phyloP scores from a whole-genome alignment of 2,113 vertebrate species.

The Hirundichthys speculiger region DNA sequence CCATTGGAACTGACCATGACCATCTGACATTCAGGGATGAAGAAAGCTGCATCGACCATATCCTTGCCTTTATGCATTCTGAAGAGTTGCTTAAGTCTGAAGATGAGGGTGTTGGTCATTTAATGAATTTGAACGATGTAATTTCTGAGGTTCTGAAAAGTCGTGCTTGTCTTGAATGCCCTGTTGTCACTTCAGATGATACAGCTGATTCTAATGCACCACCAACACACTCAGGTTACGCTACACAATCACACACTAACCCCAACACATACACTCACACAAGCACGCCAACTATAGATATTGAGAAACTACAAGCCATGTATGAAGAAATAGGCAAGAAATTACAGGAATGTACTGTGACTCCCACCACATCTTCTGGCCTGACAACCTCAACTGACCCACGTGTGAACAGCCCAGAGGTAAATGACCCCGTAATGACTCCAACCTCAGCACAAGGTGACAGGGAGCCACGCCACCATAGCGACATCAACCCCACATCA shows the following conservation, averaged over 20 bases:
- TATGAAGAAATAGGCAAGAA: background rate
- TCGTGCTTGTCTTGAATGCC: background rate
- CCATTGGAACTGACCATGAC: background rate
- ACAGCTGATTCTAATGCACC: background rate
- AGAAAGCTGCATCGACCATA: constrained; percentile 2
- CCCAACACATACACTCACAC: background rate
- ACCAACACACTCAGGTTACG: background rate
- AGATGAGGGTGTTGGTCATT: background rate
- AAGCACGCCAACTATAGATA: background rate
- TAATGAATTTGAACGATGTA: background rate
- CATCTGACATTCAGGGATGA: background rate
- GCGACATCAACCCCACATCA: background rate
- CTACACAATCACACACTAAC: background rate
- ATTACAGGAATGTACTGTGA: constrained; percentile 2
- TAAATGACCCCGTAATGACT: background rate
- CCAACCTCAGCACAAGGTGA: background rate
- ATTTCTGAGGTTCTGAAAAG: background rate
- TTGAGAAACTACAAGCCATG: background rate
- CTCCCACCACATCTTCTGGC: background rate
- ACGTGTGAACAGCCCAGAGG: background rate
- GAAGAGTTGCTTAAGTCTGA: background rate
- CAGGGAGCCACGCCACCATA: background rate
- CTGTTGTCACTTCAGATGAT: background rate
- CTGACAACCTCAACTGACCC: background rate
- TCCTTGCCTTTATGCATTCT: constrained; percentile 3